Conservation (phyloP, 2,888 invertebrate genomes). For the Ophion slaviceki region DNA sequence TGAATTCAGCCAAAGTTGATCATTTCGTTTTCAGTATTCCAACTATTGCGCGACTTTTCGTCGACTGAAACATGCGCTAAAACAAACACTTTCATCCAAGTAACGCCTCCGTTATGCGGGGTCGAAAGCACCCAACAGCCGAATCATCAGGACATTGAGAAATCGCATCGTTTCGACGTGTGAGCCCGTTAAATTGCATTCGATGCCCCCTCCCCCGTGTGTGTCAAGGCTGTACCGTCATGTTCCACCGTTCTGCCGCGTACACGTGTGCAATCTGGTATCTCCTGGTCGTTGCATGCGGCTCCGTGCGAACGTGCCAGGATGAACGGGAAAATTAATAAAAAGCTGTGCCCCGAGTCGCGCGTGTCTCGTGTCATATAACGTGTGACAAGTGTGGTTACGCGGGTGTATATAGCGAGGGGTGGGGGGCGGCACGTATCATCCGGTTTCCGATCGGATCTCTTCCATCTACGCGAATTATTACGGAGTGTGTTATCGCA, state of each 20-base stretch:
- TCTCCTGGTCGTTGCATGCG: conserved; percentile 4
- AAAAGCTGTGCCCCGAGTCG: conserved; percentile 47
- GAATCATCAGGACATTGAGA: conserved; percentile 36
- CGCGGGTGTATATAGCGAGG: not conserved
- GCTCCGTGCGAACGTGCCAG: conserved; percentile 11
- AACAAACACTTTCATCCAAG: too few relatives aligned
- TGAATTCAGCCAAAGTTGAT: too few relatives aligned
- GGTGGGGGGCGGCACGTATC: conserved; percentile 57
- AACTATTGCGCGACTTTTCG: too few relatives aligned
- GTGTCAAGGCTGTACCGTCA: conserved; percentile 51
- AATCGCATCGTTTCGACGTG: conserved; percentile 31
- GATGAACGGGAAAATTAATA: conserved; percentile 58
- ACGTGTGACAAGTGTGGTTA: conserved; percentile 31
- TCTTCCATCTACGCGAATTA: conserved; percentile 56
- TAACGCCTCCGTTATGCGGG: not conserved
- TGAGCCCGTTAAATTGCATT: conserved; percentile 40
- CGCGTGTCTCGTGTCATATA: conserved; percentile 60
- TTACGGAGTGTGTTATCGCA: conserved; percentile 22
- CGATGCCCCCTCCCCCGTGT: not conserved
- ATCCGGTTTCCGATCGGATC: conserved; percentile 66
- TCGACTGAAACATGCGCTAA: too few relatives aligned
- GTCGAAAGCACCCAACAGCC: not conserved
- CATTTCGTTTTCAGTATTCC: too few relatives aligned
- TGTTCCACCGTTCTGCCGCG: not conserved
- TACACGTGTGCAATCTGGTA: not conserved